A percentile compares a stretch with the other conserved stretches of the same genome.
Conservation (phyloP, 2,113 vertebrate genomes). For the Centropus bengalensis region DNA sequence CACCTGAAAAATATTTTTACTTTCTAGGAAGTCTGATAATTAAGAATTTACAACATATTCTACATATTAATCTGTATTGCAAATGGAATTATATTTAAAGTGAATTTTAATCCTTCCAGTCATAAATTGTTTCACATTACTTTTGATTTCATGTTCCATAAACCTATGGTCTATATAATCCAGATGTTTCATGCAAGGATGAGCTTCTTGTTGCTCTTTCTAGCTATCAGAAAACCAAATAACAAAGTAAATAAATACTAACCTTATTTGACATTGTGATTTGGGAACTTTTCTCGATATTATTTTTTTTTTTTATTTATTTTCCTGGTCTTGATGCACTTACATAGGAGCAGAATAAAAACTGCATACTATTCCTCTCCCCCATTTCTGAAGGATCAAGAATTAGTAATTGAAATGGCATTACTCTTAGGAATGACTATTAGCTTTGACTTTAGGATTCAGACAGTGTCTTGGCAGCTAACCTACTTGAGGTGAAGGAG, state of each 20-base stretch:
- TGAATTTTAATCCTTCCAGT: background rate
- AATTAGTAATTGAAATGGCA: background rate
- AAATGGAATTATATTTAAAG: background rate
- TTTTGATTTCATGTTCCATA: background rate
- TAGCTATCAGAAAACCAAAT: background rate
- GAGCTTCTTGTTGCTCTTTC: background rate
- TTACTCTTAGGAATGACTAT: background rate
- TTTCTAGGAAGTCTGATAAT: background rate
- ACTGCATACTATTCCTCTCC: fast-evolving
- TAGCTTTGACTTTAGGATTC: background rate
- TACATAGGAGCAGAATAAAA: background rate
- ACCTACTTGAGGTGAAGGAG: background rate
- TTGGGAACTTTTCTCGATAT: background rate
- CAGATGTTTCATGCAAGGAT: background rate
- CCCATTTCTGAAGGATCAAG: background rate
- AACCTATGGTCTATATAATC: background rate
- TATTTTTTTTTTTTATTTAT: background rate
- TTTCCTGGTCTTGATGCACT: background rate
- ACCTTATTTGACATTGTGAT: background rate
- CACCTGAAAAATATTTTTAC: background rate
- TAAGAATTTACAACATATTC: background rate
- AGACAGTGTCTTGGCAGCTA: fast-evolving
- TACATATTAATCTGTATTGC: background rate
- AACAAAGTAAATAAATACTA: background rate
- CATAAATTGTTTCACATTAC: background rate